Evolutionary conservation across 2,113 vertebrate genomes (phyloP), one percentile per base, ranked within the genome.

Genomic region (Oreochromis tanganicae): DNA sequence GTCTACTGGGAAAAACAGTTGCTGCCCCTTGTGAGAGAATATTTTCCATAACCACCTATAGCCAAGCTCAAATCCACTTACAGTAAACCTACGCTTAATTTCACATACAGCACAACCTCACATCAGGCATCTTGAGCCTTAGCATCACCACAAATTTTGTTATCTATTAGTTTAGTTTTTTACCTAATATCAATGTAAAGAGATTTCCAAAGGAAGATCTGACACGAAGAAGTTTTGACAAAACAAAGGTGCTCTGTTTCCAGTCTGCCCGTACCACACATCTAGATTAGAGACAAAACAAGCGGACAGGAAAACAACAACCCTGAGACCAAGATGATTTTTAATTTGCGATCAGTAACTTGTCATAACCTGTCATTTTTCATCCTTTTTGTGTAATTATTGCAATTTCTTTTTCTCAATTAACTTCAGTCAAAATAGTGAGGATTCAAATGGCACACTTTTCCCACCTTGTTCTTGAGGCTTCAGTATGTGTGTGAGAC

Each of bases 1-100:
- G 38, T 85, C 80, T 81, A 36, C 80, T 85, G 50, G 75, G 85
- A 84, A 80, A 59, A 79, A 71, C 80, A 82, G 57, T 88, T 81
- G 56, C 46, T 61, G 38, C 73, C 27, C 17, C 73, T 78, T 78
- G 73, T 52, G 73, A 59, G 73, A 82, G 34, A 84, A 90, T 61
- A 71, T 87, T 85, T 83, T 81, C 73, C 82, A 56, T 36, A 55
- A 27, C 36, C 38, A 81, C 75, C 83, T 63, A 61, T 24, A 24
- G 80, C 61, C 21, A 75, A 66, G 66, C 75, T 84, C n/a, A 85
- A 78, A 84, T 66, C 32, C 11, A 29, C 24, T 84, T 57, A 68
- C 6, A 68, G 34, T 38, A 41, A 56, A 61, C 5, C 10, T 52
- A 43, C 1, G 48, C 32, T 34, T 27, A 8, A 59, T 75, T 73